Percentiles rank a stretch among this genome's conserved stretches.
These are phyloP conservation scores for Mastigias papua DNA, from an alignment of 30 jellyfish, hydroid and myxozoan genomes.

Conservation along the genomic window DNA sequence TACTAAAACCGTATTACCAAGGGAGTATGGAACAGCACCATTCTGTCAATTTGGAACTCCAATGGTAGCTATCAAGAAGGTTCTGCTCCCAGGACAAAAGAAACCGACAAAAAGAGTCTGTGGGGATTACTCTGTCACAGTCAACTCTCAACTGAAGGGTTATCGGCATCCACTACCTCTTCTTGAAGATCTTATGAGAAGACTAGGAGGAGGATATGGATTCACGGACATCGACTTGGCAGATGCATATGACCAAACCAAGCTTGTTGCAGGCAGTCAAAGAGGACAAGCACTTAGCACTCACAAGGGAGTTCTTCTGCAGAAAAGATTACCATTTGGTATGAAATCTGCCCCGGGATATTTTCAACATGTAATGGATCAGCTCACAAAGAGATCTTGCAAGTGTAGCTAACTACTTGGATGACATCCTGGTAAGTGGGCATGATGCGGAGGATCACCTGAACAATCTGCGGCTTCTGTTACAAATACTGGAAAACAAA, in stretches of 20 bases:
- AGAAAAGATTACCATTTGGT: not conserved
- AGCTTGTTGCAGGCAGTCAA: not conserved
- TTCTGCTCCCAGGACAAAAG: conserved; percentile 17
- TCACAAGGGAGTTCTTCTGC: not conserved
- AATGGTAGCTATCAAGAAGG: conserved; percentile 1
- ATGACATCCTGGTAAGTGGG: not conserved
- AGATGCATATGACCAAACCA: not conserved
- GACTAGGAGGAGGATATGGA: not conserved
- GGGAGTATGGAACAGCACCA: conserved; percentile 19
- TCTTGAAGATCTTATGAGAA: not conserved
- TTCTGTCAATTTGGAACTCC: conserved; percentile 25
- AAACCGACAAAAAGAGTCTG: not conserved
- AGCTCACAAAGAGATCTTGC: not conserved
- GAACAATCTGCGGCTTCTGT: not conserved
- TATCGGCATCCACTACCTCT: not conserved
- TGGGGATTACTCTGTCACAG: not conserved
- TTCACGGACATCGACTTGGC: not conserved
- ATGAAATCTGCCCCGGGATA: not conserved
- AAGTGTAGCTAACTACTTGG: not conserved
- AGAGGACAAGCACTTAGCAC: not conserved
- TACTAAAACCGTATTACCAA: not conserved
- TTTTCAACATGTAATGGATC: not conserved
- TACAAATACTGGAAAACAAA: not conserved
- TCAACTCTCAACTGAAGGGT: not conserved
- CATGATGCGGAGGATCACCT: not conserved